Base-by-base conservation (phyloP, 2,797 vertebrate genomes). In the Gymnothorax javanicus region DNA sequence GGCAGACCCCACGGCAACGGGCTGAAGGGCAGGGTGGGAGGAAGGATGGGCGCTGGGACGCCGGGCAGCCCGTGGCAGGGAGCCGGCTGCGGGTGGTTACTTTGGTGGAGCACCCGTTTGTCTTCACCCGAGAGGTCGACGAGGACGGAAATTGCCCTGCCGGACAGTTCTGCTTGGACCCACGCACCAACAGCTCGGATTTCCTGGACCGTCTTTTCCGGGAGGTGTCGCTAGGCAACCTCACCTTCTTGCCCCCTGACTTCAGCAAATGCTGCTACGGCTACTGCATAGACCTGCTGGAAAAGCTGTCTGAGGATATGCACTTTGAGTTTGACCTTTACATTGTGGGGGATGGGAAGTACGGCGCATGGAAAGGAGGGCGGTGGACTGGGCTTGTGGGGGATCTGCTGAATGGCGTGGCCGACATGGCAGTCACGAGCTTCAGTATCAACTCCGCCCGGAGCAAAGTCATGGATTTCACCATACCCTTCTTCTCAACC, bases 401-500 rank as follows among this genome's bases (percentile, higher is more conserved):
- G 0, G 97, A 98, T 91, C 95, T 99, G 83, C 92, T 97, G 75
- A 96, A 96, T 0, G 96, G 97, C 58, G 89, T 93, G 0, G 97
- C 97, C 0, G 97, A 99, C 93, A 97, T 98, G 98, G 98, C 97
- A 0, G 97, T 98, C 91, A 98, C 97, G 82, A 98, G 97, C 88
- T 98, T 99, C 90, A 98, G 97, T 91, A 98, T 98, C 91, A 98
- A 98, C 91, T 98, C 98, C 0, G 97, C 97, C 0, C 96, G 98
- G 33, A 98, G 97, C 71, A 96, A 94, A 60, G 96, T 98, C 77
- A 96, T 98, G 0, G 98, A 99, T 90, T 99, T 99, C 94, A 99
- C 97, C 88, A 98, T 97, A 57, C 98, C 98, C 12, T 98, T 99
- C 93, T 98, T 98, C 93, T 98, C 98, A 90, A 99, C 97, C 91